Evolutionary conservation across 2,888 invertebrate genomes (phyloP).

Genomic region (Drosophila demipolita): DNA sequence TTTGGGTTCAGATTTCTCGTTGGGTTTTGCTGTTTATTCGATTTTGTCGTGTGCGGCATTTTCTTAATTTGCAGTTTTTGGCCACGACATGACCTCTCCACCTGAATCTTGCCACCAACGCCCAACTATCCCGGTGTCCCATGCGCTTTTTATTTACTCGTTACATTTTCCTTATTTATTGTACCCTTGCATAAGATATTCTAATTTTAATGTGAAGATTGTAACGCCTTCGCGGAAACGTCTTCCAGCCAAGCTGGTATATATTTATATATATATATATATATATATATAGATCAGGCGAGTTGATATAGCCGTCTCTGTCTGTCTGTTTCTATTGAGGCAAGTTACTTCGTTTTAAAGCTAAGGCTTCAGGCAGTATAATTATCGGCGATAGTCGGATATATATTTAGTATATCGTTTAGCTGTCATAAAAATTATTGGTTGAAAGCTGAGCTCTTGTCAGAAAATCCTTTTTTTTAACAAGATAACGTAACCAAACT

Average conservation of each 20-base stretch:
- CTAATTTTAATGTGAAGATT: neutral
- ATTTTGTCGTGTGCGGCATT: slow-evolving; percentile 80
- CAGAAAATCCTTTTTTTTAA: neutral
- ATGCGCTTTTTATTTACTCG: slow-evolving; percentile 67
- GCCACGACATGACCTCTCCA: slow-evolving; percentile 10
- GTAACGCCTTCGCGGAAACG: neutral
- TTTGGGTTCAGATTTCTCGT: slow-evolving; percentile 19
- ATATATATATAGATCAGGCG: neutral
- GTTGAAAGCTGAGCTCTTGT: neutral
- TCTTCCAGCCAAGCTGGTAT: neutral
- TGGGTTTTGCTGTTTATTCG: slow-evolving; percentile 73
- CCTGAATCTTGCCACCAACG: neutral
- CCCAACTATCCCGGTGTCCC: neutral
- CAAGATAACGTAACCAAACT: neutral
- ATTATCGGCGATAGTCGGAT: neutral
- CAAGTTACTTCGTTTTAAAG: neutral
- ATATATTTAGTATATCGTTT: neutral
- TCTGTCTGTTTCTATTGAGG: neutral
- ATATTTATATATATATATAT: neutral
- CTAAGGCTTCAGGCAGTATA: neutral
- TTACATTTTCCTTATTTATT: slow-evolving; percentile 62
- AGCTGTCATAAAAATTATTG: neutral
- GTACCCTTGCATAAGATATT: neutral
- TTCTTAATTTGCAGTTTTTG: slow-evolving; percentile 75
- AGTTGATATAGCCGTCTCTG: neutral